phyloP scores from a whole-genome alignment of 2,888 invertebrate genomes.

The Scaptomyza reducta region DNA sequence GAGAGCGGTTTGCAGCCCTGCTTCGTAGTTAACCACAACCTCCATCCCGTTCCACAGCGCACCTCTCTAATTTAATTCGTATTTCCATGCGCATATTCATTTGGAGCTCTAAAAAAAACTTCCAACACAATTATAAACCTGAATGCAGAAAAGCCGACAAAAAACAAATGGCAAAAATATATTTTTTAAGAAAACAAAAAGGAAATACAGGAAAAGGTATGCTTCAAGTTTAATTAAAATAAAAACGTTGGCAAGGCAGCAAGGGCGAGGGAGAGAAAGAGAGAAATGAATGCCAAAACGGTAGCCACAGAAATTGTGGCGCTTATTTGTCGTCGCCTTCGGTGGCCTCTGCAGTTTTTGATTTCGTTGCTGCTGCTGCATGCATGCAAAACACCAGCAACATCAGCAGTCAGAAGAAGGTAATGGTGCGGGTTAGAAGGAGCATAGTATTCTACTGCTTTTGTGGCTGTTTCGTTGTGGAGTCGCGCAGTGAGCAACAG shows the following conservation, averaged over 20 bases:
- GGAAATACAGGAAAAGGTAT: conserved; percentile 25
- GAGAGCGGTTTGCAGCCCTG: no score
- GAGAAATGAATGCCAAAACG: conserved; percentile 37
- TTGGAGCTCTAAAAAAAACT: conserved; percentile 40
- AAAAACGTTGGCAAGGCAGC: conserved; percentile 39
- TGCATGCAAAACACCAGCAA: conserved; percentile 40
- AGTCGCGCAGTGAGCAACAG: conserved; percentile 40
- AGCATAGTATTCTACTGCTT: conserved; percentile 22
- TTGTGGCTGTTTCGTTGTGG: conserved; percentile 29
- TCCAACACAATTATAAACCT: conserved; percentile 64
- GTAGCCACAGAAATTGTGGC: conserved; percentile 54
- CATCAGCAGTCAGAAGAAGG: conserved; percentile 15
- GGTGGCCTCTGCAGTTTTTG: conserved; percentile 36
- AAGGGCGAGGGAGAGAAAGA: not conserved
- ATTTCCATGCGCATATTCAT: conserved; percentile 54
- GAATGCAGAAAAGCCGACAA: conserved; percentile 14
- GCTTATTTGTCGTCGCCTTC: conserved; percentile 59
- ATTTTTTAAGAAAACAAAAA: conserved; percentile 8
- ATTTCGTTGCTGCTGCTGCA: conserved; percentile 35
- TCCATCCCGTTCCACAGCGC: not conserved
- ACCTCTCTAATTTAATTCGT: conserved; percentile 34
- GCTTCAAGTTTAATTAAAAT: conserved; percentile 71
- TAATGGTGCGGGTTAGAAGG: not conserved
- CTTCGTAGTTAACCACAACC: conserved; percentile 1
- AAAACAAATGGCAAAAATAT: conserved; percentile 31